These are phyloP conservation scores for Heliothis peltigera DNA, from an alignment of 2,888 invertebrate species.

Conservation along the genomic window DNA sequence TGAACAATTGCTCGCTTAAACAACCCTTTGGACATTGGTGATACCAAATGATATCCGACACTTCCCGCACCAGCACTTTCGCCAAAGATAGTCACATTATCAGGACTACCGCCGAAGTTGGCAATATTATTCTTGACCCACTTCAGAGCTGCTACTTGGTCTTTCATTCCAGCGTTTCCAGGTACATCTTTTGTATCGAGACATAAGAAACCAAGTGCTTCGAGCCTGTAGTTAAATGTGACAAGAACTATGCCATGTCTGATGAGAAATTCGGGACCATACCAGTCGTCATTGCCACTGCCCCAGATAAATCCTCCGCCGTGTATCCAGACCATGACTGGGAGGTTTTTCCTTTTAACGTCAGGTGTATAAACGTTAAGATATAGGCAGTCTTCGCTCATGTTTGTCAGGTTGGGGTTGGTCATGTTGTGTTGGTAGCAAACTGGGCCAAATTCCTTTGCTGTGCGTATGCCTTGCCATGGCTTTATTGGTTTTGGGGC, in stretches of 20 bases:
- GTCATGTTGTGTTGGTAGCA: conserved; percentile 64
- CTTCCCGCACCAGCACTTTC: conserved; percentile 81
- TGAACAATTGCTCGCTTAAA: conserved; percentile 90
- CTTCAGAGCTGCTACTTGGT: conserved; percentile 81
- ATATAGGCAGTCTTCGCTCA: conserved; percentile 81
- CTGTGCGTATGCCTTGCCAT: conserved; percentile 78
- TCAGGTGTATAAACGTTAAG: conserved; percentile 82
- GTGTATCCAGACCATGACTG: conserved; percentile 83
- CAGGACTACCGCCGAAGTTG: conserved; percentile 80
- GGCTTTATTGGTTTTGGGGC: conserved; percentile 74
- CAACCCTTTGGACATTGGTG: conserved; percentile 83
- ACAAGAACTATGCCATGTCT: conserved; percentile 78
- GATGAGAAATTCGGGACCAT: conserved; percentile 81
- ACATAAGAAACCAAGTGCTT: conserved; percentile 79
- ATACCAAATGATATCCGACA: conserved; percentile 77
- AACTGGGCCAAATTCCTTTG: conserved; percentile 73
- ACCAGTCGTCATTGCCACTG: conserved; percentile 74
- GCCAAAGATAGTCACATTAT: conserved; percentile 84
- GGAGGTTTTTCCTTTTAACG: conserved; percentile 60
- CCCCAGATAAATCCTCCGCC: conserved; percentile 77
- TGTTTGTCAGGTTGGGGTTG: conserved; percentile 40
- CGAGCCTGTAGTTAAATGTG: conserved; percentile 82
- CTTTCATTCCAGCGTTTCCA: conserved; percentile 86
- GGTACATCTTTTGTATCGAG: conserved; percentile 81
- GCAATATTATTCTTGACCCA: conserved; percentile 82